phyloP scores from a whole-genome alignment of 2,797 vertebrate species.

The Acanthurus lineatus region DNA sequence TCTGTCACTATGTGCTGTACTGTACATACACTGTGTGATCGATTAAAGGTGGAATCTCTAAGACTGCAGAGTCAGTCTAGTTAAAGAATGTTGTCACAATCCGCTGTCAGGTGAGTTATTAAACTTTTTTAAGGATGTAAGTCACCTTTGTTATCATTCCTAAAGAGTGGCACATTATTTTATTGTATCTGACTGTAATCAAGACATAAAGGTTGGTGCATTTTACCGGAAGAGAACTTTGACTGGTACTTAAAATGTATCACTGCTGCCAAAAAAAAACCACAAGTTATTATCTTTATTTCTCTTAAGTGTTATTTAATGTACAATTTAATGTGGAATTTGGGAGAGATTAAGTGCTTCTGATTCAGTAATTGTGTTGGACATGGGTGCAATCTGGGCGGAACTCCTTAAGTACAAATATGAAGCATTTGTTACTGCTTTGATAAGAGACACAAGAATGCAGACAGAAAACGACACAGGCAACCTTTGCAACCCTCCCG shows the following conservation, averaged over 20 bases:
- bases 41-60: neutral
- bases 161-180: neutral
- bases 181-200: neutral
- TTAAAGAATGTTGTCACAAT: neutral
- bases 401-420: neutral
- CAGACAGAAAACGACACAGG: neutral
- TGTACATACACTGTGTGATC: neutral
- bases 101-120: neutral
- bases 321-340: neutral
- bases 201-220: neutral
- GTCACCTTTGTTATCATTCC: neutral
- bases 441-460: slow-evolving; percentile 7
- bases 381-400: neutral
- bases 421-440: neutral
- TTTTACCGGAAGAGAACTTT: slow-evolving; percentile 14
- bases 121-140: neutral
- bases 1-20: too few relatives aligned
- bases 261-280: neutral
- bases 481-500: neutral
- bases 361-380: neutral
- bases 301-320: neutral
- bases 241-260: neutral
- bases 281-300: neutral
- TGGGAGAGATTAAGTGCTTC: neutral
- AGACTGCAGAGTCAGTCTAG: neutral